Conservation (phyloP, 2,113 vertebrate species). For the Noctilio leporinus region DNA sequence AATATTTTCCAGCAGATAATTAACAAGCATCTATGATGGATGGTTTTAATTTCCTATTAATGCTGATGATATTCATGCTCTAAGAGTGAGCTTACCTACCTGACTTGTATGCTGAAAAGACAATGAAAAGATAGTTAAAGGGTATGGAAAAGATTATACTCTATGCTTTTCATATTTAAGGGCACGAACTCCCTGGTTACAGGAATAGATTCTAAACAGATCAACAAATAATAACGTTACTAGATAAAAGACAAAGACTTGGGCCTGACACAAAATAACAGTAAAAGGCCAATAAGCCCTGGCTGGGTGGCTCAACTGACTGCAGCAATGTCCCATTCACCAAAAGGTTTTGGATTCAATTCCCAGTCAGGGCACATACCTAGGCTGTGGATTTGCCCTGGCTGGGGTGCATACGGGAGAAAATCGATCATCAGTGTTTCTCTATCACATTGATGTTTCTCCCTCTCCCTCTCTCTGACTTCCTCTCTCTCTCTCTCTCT, state of each 20-base stretch:
- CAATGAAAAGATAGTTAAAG: background rate
- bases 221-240: background rate
- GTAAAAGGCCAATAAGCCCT: background rate
- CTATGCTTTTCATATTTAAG: background rate
- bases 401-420: too few relatives aligned
- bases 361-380: too few relatives aligned
- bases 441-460: too few relatives aligned
- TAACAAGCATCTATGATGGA: background rate
- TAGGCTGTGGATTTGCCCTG: too few relatives aligned
- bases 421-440: too few relatives aligned
- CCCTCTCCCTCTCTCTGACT: too few relatives aligned
- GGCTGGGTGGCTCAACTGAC: too few relatives aligned
- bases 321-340: too few relatives aligned
- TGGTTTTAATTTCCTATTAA: constrained; percentile 24
- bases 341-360: too few relatives aligned
- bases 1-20: background rate
- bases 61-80: background rate
- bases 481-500: too few relatives aligned
- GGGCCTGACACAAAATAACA: background rate
- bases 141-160: background rate
- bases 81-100: background rate
- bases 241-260: background rate
- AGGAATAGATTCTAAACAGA: background rate
- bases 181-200: background rate
- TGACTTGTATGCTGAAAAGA: background rate